Percentiles rank a stretch among this genome's conserved stretches.
phyloP scores from a whole-genome alignment of 1,140 invertebrate genomes.

The Heliconius hewitsoni region DNA sequence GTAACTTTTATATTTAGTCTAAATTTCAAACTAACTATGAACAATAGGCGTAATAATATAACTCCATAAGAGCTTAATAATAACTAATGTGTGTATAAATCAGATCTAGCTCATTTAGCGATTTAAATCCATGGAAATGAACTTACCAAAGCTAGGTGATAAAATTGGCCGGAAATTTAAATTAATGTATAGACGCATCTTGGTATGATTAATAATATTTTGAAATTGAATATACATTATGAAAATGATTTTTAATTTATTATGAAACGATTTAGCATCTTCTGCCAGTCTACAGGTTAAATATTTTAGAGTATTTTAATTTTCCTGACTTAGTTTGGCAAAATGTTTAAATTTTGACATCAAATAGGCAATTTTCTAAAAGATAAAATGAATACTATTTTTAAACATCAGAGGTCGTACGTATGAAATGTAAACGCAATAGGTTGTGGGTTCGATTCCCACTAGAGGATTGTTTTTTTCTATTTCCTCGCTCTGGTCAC shows the following conservation, averaged over 20 bases:
- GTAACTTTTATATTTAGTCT: neutral
- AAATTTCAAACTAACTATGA: neutral
- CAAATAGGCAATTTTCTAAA: no score
- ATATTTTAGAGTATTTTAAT: no score
- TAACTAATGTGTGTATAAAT: neutral
- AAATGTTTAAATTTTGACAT: no score
- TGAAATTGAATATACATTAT: neutral
- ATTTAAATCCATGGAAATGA: slow-evolving; percentile 11
- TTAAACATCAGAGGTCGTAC: no score
- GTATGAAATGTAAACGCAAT: no score
- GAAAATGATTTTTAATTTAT: no score
- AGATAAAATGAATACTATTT: no score
- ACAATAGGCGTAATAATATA: neutral
- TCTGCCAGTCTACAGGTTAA: no score
- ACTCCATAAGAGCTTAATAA: slow-evolving; percentile 1
- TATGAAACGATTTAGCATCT: no score
- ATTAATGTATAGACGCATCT: neutral
- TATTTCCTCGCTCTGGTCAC: neutral
- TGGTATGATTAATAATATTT: neutral
- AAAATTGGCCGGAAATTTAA: neutral
- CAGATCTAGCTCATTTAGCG: slow-evolving; percentile 13
- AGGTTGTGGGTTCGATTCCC: no score
- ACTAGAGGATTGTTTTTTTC: neutral
- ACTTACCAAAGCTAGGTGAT: slow-evolving; percentile 1
- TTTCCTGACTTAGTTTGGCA: no score